phyloP scores from a whole-genome alignment of 1,140 invertebrate species.

The Eciton burchellii region DNA sequence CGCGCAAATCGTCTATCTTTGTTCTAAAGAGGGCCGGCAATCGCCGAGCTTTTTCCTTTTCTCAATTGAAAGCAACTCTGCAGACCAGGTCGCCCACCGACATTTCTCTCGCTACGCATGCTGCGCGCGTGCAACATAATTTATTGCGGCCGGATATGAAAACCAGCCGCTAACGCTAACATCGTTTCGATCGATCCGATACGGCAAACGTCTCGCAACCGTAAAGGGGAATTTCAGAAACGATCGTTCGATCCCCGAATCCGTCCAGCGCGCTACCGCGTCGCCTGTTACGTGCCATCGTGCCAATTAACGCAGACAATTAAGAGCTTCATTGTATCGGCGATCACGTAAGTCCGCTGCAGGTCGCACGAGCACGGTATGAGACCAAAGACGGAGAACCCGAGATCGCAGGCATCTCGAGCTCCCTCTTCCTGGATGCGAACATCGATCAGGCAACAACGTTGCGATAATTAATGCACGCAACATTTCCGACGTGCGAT shows the following conservation, averaged over 20 bases:
- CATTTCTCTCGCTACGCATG: not conserved
- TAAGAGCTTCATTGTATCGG: conserved; percentile 72
- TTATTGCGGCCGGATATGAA: conserved; percentile 4
- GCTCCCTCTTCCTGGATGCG: not conserved
- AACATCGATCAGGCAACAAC: conserved; percentile 17
- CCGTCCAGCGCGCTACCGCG: not conserved
- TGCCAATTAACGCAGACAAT: conserved; percentile 72
- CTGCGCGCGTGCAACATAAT: too few relatives aligned
- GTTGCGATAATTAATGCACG: not conserved
- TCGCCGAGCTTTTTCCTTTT: not conserved
- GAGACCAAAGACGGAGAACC: not conserved
- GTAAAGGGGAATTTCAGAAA: too few relatives aligned
- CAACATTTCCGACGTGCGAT: not conserved
- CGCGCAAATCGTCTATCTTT: not conserved
- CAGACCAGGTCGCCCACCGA: conserved; percentile 22
- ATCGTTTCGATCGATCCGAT: not conserved
- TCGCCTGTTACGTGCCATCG: not conserved
- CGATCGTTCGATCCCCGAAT: not conserved
- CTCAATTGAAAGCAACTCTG: conserved; percentile 11
- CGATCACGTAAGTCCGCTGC: conserved; percentile 49
- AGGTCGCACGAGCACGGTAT: not conserved
- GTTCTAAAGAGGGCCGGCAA: conserved; percentile 26
- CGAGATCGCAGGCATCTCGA: not conserved
- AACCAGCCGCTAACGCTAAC: not conserved
- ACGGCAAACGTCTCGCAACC: not conserved